Conservation (phyloP, 2,113 vertebrate genomes). For the Myotis brandtii region DNA sequence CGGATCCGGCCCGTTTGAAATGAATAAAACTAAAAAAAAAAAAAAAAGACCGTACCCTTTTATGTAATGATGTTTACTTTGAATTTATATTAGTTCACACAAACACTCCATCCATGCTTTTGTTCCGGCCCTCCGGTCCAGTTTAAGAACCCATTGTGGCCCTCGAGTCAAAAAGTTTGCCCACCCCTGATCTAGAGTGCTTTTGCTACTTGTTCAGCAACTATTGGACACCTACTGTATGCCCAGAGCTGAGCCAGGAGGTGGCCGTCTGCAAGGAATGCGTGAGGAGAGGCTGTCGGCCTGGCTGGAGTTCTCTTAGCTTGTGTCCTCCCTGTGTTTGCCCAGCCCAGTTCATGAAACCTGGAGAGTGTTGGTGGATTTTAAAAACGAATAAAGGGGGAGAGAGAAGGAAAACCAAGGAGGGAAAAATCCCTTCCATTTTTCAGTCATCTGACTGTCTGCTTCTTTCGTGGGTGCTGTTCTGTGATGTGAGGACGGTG, state of each 20-base stretch:
- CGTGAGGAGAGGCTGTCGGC: fast-evolving
- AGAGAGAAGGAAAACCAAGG: not conserved
- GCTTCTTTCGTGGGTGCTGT: not conserved
- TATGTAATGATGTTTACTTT: too few relatives aligned
- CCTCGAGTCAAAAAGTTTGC: too few relatives aligned
- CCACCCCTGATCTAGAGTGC: too few relatives aligned
- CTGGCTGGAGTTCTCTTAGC: fast-evolving
- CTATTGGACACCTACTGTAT: not conserved
- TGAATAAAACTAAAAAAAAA: too few relatives aligned
- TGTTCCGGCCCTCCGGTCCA: too few relatives aligned
- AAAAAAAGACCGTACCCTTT: too few relatives aligned
- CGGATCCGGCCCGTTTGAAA: too few relatives aligned
- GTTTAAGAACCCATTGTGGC: too few relatives aligned
- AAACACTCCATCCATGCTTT: too few relatives aligned
- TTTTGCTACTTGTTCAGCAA: not conserved
- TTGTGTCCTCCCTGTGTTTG: not conserved
- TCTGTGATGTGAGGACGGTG: fast-evolving
- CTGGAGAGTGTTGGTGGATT: not conserved
- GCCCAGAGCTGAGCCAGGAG: not conserved
- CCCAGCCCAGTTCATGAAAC: not conserved
- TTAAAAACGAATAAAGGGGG: not conserved
- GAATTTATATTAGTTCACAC: too few relatives aligned
- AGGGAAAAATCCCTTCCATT: too few relatives aligned
- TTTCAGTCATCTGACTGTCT: not conserved
- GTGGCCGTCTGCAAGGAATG: fast-evolving